Conservation (phyloP, 2,888 invertebrate genomes). For the Antheraea assamensis region DNA sequence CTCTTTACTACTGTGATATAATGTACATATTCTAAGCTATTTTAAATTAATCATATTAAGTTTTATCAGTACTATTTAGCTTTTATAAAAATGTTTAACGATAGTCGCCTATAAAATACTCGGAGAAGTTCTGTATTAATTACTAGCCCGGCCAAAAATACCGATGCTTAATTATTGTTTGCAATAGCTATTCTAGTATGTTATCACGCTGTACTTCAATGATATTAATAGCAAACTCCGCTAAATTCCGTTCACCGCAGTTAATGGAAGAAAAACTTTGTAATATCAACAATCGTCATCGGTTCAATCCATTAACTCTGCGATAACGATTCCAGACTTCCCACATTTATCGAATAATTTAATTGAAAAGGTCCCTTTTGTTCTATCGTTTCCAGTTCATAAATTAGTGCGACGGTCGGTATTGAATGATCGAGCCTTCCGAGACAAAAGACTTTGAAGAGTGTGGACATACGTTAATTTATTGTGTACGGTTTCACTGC, state of each 20-base stretch:
- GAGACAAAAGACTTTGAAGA: conserved; percentile 34
- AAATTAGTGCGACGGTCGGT: conserved; percentile 32
- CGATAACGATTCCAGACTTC: conserved; percentile 32
- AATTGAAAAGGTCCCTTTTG: conserved; percentile 40
- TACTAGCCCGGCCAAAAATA: no score
- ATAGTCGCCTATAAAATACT: no score
- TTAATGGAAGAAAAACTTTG: not conserved
- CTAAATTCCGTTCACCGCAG: not conserved
- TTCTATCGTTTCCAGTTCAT: conserved; percentile 32
- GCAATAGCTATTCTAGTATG: not conserved
- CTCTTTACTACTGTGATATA: no score
- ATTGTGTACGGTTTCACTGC: not conserved
- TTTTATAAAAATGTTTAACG: no score
- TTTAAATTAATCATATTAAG: no score
- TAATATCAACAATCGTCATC: conserved; percentile 1
- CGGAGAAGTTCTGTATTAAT: no score
- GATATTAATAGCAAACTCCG: not conserved
- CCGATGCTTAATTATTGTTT: no score
- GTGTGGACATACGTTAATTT: conserved; percentile 13
- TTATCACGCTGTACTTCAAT: not conserved
- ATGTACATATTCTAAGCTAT: no score
- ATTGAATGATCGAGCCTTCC: conserved; percentile 36
- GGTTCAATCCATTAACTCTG: not conserved
- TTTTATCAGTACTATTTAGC: no score
- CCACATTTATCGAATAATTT: conserved; percentile 40